Base-by-base conservation (phyloP, 1,140 invertebrate species). In the Halesus radiatus region DNA sequence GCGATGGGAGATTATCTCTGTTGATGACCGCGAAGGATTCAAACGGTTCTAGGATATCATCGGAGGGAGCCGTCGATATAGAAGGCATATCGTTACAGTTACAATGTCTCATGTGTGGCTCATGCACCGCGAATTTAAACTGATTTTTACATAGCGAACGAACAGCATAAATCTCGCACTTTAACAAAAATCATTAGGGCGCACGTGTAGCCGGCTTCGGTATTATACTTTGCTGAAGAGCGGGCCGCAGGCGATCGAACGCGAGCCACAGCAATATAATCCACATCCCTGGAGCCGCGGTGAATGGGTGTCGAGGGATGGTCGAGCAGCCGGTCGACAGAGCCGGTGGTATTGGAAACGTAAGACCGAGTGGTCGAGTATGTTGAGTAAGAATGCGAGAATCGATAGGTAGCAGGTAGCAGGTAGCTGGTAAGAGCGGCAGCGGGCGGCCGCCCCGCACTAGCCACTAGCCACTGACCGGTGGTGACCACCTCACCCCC, bases 1-100 rank as follows among this genome's bases (percentile, higher is more conserved):
- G 50, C 22, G 87, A 86, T 16, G 82, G 85, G 6, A 88, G 82
- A 72, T 87, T 84, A 70, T 89, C 89, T 76, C 86, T 84, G 85
- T 90, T 89, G 80, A 90, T 85, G 45, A 91, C 86, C 83, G 90
- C 88, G 84, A 91, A 91, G 16, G 90, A 83, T 60, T 83, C 88
- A 72, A 87, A 85, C 52, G 88, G 85, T 54, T 86, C 86, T 54
- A 85, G 84, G 5, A 82, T 80, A 26, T 88, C 86, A 32, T 88
- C 87, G n/a, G 85, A 84, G 8, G 86, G 83, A 54, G 85, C 81
- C 29, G 79, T 84, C 37, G 86, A 84, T 66, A 87, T 84, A 50
- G 87, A 85, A 60, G 87, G 85, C 86, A 88, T 88, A 37, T 73
- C 84, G 23, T 76, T 58, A 78, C 70, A 13, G 10, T 45, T 45